Percentiles rank a stretch among this genome's conserved stretches.
phyloP scores from a whole-genome alignment of 2,797 vertebrate genomes.

The Florisuga fusca region DNA sequence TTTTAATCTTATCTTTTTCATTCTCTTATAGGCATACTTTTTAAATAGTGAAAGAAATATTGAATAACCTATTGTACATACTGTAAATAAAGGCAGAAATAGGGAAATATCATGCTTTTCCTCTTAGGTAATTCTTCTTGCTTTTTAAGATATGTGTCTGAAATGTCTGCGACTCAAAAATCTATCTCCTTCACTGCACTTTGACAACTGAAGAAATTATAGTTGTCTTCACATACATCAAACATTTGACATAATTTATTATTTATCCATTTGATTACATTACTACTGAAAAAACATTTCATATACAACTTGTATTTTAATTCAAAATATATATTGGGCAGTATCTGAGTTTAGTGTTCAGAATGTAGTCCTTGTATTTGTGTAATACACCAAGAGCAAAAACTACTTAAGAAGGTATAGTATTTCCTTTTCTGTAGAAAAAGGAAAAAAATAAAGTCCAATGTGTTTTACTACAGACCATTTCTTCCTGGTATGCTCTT shows the following conservation, averaged over 20 bases:
- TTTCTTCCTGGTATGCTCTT: neutral
- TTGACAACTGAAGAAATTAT: neutral
- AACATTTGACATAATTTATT: neutral
- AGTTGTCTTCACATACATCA: neutral
- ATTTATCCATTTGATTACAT: neutral
- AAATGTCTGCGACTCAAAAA: neutral
- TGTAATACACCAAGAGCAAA: neutral
- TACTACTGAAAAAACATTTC: neutral
- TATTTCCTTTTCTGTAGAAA: neutral
- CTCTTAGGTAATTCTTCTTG: neutral
- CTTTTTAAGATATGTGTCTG: neutral
- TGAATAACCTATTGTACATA: neutral
- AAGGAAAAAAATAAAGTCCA: neutral
- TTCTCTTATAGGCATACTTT: neutral
- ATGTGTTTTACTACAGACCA: neutral
- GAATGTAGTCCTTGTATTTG: neutral
- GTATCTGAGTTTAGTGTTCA: neutral
- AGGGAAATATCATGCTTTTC: neutral
- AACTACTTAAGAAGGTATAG: neutral
- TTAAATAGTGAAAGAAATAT: neutral
- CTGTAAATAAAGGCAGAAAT: neutral
- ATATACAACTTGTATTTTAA: neutral
- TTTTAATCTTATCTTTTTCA: neutral
- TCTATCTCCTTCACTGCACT: neutral
- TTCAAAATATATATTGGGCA: neutral